phyloP scores from a whole-genome alignment of 1,140 invertebrate genomes.

The Drosophila watanabei region DNA sequence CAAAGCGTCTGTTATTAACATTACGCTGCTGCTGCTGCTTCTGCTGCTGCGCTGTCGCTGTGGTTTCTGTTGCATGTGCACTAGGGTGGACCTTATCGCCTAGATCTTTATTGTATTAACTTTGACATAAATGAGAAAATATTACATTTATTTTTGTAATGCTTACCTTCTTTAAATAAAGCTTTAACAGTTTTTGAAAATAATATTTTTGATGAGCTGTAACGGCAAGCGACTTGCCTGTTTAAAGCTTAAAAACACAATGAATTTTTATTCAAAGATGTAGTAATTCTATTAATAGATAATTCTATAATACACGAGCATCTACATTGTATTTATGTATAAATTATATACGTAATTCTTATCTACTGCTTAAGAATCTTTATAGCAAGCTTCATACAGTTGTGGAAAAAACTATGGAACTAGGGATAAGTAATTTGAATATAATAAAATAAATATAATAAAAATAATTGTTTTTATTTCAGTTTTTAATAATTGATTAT shows the following conservation, averaged over 20 bases:
- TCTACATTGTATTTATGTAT: neutral
- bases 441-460: neutral
- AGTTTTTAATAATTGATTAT: too few relatives aligned
- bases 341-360: neutral
- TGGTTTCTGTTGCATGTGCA: conserved; percentile 25
- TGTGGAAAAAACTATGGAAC: neutral
- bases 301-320: neutral
- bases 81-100: conserved; percentile 19
- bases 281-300: neutral
- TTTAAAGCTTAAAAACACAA: neutral
- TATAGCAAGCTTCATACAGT: neutral
- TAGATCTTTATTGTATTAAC: neutral
- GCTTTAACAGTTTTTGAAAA: neutral
- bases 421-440: neutral
- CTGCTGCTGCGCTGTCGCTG: conserved; percentile 14
- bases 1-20: conserved; percentile 51
- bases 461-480: too few relatives aligned
- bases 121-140: too few relatives aligned
- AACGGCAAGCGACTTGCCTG: neutral
- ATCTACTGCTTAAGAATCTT: neutral
- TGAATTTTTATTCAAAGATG: neutral
- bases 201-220: neutral
- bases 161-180: too few relatives aligned
- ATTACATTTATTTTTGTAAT: neutral
- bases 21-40: conserved; percentile 10